These are phyloP conservation scores for Zingel zingel DNA, from an alignment of 2,113 vertebrate species.

Conservation along the genomic window DNA sequence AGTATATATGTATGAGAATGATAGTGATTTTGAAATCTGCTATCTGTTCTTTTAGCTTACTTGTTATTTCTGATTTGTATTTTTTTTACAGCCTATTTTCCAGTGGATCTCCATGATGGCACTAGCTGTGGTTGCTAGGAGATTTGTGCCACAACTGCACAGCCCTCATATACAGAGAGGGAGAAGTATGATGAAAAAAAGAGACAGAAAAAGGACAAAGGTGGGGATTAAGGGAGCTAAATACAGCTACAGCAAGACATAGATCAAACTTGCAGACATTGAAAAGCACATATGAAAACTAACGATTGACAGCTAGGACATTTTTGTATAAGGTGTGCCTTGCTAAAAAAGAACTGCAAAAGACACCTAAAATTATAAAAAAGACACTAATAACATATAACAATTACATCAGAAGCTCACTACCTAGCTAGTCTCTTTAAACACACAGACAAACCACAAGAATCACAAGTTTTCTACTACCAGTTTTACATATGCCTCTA, in stretches of 20 bases:
- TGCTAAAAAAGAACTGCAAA: constrained; percentile 53
- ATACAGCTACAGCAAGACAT: constrained; percentile 71
- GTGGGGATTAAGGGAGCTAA: constrained; percentile 56
- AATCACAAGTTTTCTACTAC: constrained; percentile 45
- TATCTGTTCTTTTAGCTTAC: not conserved
- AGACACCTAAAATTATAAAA: constrained; percentile 33
- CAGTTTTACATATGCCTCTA: constrained; percentile 38
- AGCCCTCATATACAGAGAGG: constrained; percentile 42
- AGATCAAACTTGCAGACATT: constrained; percentile 74
- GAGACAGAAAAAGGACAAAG: constrained; percentile 44
- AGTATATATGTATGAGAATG: not conserved
- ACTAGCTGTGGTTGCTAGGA: constrained; percentile 36
- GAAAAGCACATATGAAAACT: constrained; percentile 68
- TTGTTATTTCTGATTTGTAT: not conserved
- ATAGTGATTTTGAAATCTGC: not conserved
- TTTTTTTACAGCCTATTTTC: constrained; percentile 13
- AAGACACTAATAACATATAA: constrained; percentile 29
- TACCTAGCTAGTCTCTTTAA: constrained; percentile 42
- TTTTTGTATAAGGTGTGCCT: constrained; percentile 53
- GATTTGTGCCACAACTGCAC: constrained; percentile 45
- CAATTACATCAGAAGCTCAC: constrained; percentile 46
- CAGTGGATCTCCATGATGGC: constrained; percentile 26
- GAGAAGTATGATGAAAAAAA: constrained; percentile 34
- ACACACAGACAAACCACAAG: constrained; percentile 59
- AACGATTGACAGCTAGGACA: constrained; percentile 58